These are phyloP conservation scores for Pagrus major DNA, from an alignment of 2,113 vertebrate species.

Conservation along the genomic window DNA sequence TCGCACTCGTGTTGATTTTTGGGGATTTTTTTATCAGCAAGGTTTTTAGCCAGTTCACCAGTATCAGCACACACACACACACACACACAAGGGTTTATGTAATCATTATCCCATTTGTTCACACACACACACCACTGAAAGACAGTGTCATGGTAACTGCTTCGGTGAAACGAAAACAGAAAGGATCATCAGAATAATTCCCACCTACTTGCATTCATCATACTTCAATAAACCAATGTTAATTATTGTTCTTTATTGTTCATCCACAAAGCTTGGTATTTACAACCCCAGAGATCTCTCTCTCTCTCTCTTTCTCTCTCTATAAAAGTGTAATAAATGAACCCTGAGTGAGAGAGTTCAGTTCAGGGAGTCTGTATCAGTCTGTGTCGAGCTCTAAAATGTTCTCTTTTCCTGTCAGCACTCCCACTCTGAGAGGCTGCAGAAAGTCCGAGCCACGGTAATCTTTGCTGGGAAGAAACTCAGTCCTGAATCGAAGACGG, in stretches of 20 bases:
- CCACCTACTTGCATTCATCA: slow-evolving; percentile 11
- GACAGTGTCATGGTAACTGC: slow-evolving; percentile 48
- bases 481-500: slow-evolving; percentile 1
- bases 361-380: slow-evolving; percentile 39
- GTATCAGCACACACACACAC: background rate
- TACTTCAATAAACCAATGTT: slow-evolving; percentile 7
- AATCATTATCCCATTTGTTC: slow-evolving; percentile 27
- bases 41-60: background rate
- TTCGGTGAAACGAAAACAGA: slow-evolving; percentile 27
- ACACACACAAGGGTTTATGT: slow-evolving; percentile 24
- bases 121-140: slow-evolving; percentile 3
- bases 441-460: slow-evolving; percentile 19
- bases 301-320: too few species aligned
- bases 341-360: slow-evolving; percentile 29
- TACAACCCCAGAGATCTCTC: slow-evolving; percentile 7
- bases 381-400: slow-evolving; percentile 46
- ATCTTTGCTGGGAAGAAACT: slow-evolving; percentile 5
- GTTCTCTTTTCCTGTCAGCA: slow-evolving; percentile 41
- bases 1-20: too few species aligned
- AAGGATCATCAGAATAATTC: background rate
- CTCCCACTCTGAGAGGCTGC: slow-evolving; percentile 46
- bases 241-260: slow-evolving; percentile 31
- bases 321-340: slow-evolving; percentile 31
- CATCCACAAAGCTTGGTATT: slow-evolving; percentile 7
- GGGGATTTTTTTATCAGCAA: too few species aligned